A percentile compares a stretch with the other conserved stretches of the same genome.
phyloP scores from a whole-genome alignment of 1,140 invertebrate species.

The Diorhabda elongata region DNA sequence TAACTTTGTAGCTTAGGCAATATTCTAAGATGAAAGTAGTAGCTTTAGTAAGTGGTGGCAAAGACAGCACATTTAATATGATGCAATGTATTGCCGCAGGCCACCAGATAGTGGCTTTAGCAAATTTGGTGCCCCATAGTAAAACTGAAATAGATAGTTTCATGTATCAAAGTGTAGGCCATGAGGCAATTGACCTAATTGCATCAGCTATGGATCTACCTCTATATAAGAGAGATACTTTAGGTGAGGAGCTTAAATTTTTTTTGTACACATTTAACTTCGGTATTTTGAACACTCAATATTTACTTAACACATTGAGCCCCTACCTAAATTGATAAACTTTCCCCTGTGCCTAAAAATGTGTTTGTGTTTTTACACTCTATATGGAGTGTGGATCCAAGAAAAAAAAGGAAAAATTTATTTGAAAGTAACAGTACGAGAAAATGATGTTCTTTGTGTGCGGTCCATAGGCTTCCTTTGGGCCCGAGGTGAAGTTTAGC shows the following conservation, averaged over 20 bases:
- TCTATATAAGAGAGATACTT: slow-evolving; percentile 79
- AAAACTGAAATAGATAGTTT: slow-evolving; percentile 97
- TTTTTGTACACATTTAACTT: background rate
- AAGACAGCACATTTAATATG: slow-evolving; percentile 99
- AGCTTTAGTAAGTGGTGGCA: slow-evolving; percentile 92
- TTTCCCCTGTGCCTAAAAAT: no score
- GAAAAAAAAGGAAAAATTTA: no score
- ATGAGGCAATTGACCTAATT: slow-evolving; percentile 87
- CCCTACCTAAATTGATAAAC: no score
- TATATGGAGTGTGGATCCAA: no score
- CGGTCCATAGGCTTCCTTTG: no score
- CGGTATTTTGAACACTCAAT: no score
- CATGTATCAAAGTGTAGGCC: slow-evolving; percentile 99
- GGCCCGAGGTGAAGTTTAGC: no score
- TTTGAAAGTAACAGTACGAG: no score
- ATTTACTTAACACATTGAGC: no score
- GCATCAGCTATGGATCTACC: slow-evolving; percentile 92
- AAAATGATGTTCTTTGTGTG: no score
- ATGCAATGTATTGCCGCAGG: slow-evolving; percentile 95
- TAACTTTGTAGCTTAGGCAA: no score
- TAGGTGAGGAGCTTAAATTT: slow-evolving; percentile 55
- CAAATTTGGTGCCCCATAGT: slow-evolving; percentile 86
- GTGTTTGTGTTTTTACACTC: no score
- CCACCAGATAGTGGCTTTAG: slow-evolving; percentile 93
- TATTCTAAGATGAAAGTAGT: slow-evolving; percentile 72